Evolutionary conservation across 2,797 vertebrate genomes (phyloP), one percentile per base, ranked within the genome.

Genomic region (Lagocephalus sceleratus): DNA sequence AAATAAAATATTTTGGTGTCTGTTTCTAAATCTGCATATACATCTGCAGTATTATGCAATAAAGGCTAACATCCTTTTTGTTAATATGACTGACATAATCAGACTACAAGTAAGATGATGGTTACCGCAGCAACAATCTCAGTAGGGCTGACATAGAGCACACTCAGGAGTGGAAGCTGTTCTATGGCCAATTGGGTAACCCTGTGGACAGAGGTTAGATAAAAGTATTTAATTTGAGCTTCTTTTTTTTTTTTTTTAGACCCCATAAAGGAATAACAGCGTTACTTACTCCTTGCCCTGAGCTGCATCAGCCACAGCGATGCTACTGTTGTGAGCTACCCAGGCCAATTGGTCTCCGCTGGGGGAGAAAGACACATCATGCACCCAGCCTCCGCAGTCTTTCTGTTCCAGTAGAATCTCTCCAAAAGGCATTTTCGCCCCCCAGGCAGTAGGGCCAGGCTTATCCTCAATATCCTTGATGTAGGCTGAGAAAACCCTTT

Each of bases 381-480:
- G 92, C 22, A 92, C 91, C 92, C 92, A 93, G n/a, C 92, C 91
- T 2, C 91, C 91, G 47, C 89, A 89, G 57, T 92, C 91, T 54
- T 89, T 91, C 17, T 89, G 71, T 69, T 92, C 91, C 62, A 91
- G 71, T 58, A 93, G 67, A 46, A 92, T 19, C 79, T 93, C 91
- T 19, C 90, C 92, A 63, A 93, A 93, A 1, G 91, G 92, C 90
- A 93, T 93, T 78, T 93, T 93, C 32, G 86, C 57, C 2, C 92
- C 92, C 92, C 92, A 93, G 22, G 89, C 56, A 0, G 92, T 93
- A 1, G 92, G 87, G 17, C 91, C 90, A 1, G 92, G 92, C 59
- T 86, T 93, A 5, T 92, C 92, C 79, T 93, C 92, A 0, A 93
- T 91, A 54, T 93, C 92, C 79, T 93, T 93, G 51, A 93, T 92